Conservation (phyloP, 2,888 invertebrate species). For the Cremastinae sp. region DNA sequence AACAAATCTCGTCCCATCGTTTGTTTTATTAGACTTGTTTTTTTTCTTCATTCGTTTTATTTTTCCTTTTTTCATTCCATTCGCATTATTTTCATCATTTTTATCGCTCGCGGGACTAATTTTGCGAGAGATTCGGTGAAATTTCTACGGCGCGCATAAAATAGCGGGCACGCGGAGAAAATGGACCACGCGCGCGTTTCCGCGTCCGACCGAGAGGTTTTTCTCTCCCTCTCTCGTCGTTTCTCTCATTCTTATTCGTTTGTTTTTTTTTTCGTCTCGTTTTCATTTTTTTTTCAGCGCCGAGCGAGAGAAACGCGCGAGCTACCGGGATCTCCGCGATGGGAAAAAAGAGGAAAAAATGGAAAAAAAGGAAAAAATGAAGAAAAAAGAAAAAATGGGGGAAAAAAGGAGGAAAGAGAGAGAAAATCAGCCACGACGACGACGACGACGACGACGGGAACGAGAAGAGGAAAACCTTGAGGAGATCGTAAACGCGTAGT, state of each 20-base stretch:
- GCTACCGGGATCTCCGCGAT: conserved; percentile 10
- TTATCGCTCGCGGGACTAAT: background rate
- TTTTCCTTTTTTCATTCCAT: background rate
- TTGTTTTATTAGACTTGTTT: too few species aligned
- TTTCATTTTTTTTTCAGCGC: background rate
- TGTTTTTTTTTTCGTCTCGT: too few species aligned
- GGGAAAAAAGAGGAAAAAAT: conserved; percentile 10
- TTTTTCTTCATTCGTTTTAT: too few species aligned
- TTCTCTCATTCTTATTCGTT: too few species aligned
- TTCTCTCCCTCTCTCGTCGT: conserved; percentile 19
- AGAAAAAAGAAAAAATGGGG: background rate
- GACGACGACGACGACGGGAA: background rate
- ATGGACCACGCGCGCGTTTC: conserved; percentile 35
- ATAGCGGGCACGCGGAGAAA: conserved; percentile 13
- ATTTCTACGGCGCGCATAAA: conserved; percentile 9
- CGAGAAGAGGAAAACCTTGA: conserved; percentile 70
- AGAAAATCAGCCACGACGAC: background rate
- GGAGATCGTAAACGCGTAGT: conserved; percentile 72
- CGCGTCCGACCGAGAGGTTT: conserved; percentile 51
- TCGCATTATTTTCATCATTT: background rate
- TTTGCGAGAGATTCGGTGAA: conserved; percentile 13
- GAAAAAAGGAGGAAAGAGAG: background rate
- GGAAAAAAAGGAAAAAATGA: background rate
- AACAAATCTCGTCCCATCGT: too few species aligned
- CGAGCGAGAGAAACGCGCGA: conserved; percentile 40